A percentile compares a stretch with the other conserved stretches of the same genome.
These are phyloP conservation scores for Poeciliopsis occidentalis DNA, from an alignment of 2,113 vertebrate genomes.

Conservation along the genomic window DNA sequence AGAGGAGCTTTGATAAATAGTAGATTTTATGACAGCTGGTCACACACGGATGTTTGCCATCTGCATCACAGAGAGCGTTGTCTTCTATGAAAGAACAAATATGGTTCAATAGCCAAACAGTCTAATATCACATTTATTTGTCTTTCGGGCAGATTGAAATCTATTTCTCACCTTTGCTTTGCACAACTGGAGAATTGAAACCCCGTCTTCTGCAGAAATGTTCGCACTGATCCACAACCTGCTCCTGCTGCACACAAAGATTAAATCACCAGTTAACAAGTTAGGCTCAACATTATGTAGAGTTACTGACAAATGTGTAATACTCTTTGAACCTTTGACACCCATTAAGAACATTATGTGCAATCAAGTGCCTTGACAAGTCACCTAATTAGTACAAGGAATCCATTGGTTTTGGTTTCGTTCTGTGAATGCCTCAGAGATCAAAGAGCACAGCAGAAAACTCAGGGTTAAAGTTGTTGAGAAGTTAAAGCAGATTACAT, in stretches of 20 bases:
- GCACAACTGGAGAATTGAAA: not conserved
- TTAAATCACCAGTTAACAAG: not conserved
- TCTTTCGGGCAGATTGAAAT: fast-evolving
- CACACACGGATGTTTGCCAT: not conserved
- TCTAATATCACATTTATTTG: not conserved
- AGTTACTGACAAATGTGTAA: not conserved
- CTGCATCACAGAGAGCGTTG: not conserved
- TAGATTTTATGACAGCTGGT: not conserved
- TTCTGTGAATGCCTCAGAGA: too few relatives aligned
- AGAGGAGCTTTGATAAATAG: not conserved
- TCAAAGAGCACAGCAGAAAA: too few relatives aligned
- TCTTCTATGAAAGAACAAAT: constrained; percentile 20
- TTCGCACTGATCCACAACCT: not conserved
- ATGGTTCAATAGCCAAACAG: not conserved
- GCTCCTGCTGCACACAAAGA: constrained; percentile 12
- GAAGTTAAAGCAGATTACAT: too few relatives aligned
- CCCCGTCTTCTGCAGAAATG: constrained; percentile 8
- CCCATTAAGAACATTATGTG: too few relatives aligned
- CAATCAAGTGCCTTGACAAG: too few relatives aligned
- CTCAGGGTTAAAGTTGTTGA: too few relatives aligned
- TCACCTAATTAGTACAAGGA: too few relatives aligned
- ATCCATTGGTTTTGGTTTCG: too few relatives aligned
- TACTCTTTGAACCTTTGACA: too few relatives aligned
- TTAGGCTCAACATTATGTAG: not conserved
- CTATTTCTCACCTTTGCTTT: constrained; percentile 33